Conservation (phyloP, 2,797 vertebrate genomes). For the Argentina silus region DNA sequence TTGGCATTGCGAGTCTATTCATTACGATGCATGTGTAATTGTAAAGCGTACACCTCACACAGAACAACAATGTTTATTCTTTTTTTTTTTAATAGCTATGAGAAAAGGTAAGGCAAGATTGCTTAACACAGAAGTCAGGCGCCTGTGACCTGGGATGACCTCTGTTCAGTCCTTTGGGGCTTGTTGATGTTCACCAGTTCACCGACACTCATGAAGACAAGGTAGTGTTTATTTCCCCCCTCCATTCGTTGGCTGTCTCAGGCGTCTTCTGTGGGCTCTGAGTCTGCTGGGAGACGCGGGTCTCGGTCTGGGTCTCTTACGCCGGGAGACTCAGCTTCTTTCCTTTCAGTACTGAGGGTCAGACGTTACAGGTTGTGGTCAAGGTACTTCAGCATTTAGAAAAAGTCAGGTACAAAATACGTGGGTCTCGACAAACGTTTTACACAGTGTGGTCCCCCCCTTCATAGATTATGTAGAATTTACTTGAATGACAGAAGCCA, state of each 20-base stretch:
- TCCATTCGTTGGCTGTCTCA: constrained; percentile 80
- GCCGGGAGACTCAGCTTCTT: constrained; percentile 99
- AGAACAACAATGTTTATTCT: constrained; percentile 72
- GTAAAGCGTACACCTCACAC: constrained; percentile 80
- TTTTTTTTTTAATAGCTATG: constrained; percentile 87
- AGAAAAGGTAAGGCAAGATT: constrained; percentile 95
- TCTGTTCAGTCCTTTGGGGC: constrained; percentile 84
- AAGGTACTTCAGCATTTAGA: no score
- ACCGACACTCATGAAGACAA: constrained; percentile 72
- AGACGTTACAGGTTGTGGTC: no score
- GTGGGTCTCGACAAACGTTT: no score
- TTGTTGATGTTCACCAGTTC: constrained; percentile 79
- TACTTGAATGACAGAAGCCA: no score
- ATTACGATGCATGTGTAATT: constrained; percentile 43
- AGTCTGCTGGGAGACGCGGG: constrained; percentile 84
- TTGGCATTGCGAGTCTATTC: constrained; percentile 50
- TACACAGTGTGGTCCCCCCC: no score
- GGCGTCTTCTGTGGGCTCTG: constrained; percentile 83
- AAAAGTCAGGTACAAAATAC: no score
- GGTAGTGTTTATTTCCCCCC: constrained; percentile 72
- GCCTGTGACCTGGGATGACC: constrained; percentile 71
- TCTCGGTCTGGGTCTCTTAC: constrained; percentile 82
- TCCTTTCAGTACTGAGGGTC: constrained; percentile 91
- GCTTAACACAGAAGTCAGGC: constrained; percentile 92
- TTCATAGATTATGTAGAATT: no score